Percentiles rank a stretch among this genome's conserved stretches.
Evolutionary conservation across 2,113 vertebrate species (phyloP).

Genomic region (Toxotes chatareus): DNA sequence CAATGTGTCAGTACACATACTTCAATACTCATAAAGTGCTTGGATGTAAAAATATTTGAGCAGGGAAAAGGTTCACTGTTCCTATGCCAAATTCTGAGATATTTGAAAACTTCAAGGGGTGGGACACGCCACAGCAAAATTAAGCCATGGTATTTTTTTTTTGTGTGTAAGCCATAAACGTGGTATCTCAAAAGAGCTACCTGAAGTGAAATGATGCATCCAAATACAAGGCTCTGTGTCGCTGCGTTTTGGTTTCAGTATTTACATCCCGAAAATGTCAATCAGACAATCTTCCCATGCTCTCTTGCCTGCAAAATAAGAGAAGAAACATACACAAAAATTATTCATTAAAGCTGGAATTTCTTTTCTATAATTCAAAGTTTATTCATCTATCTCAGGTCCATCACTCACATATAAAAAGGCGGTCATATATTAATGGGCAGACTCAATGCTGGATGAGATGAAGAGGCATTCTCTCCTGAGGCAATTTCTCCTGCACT

Average conservation of each 20-base stretch:
- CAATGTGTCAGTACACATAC: constrained; percentile 47
- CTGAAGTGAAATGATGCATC: constrained; percentile 55
- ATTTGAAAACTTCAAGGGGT: constrained; percentile 27
- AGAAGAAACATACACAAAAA: constrained; percentile 5
- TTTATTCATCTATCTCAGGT: constrained; percentile 9
- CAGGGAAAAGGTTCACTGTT: constrained; percentile 39
- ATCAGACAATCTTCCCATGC: constrained; percentile 83
- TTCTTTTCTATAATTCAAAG: constrained; percentile 10
- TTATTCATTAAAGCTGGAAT: neutral
- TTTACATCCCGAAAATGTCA: constrained; percentile 45
- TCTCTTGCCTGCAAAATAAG: constrained; percentile 79
- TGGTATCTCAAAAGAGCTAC: constrained; percentile 38
- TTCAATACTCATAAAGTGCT: constrained; percentile 81
- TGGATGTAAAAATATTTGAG: constrained; percentile 67
- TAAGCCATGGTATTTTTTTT: constrained; percentile 26
- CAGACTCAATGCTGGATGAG: constrained; percentile 26
- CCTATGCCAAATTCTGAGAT: constrained; percentile 9
- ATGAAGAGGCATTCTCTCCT: constrained; percentile 46
- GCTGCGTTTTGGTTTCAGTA: constrained; percentile 71
- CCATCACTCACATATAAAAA: neutral
- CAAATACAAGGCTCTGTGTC: constrained; percentile 33
- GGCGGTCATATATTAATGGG: constrained; percentile 16
- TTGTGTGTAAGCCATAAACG: constrained; percentile 36
- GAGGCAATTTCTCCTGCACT: constrained; percentile 47
- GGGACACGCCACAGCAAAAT: constrained; percentile 37